phyloP scores from a whole-genome alignment of 2,888 invertebrate genomes.

The Aelia acuminata region DNA sequence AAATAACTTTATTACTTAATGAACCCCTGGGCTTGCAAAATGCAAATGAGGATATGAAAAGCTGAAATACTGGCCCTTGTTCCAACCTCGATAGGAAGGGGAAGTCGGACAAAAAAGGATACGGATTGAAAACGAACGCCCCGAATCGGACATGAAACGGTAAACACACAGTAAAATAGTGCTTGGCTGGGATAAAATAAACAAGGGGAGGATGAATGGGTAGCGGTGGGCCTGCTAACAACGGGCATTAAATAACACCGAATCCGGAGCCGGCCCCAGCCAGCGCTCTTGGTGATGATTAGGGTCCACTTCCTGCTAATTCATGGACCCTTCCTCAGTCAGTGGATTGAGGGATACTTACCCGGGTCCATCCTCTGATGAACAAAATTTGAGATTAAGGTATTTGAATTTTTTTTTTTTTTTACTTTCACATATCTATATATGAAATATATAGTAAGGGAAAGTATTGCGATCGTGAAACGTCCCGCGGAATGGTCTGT shows the following conservation, averaged over 20 bases:
- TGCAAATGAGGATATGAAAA: constrained; percentile 31
- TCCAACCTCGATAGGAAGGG: background rate
- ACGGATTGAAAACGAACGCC: constrained; percentile 1
- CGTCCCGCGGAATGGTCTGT: too few species aligned
- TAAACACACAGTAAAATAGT: constrained; percentile 1
- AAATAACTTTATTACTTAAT: constrained; percentile 4
- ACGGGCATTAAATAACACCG: background rate
- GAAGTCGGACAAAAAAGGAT: constrained; percentile 5
- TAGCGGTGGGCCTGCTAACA: background rate
- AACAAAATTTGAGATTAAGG: too few species aligned
- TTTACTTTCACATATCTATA: too few species aligned
- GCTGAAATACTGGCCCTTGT: background rate
- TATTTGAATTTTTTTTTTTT: too few species aligned
- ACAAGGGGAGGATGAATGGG: constrained; percentile 18
- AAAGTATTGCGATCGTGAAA: too few species aligned
- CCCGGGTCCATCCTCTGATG: too few species aligned
- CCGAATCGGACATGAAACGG: background rate
- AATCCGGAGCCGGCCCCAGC: background rate
- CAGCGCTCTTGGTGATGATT: background rate
- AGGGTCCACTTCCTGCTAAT: background rate
- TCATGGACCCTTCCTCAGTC: background rate
- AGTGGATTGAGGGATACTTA: background rate
- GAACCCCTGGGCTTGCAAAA: background rate
- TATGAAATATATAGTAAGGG: too few species aligned
- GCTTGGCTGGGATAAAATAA: background rate